Evolutionary conservation across 2,888 invertebrate genomes (phyloP).

Genomic region (Lymantria monacha): DNA sequence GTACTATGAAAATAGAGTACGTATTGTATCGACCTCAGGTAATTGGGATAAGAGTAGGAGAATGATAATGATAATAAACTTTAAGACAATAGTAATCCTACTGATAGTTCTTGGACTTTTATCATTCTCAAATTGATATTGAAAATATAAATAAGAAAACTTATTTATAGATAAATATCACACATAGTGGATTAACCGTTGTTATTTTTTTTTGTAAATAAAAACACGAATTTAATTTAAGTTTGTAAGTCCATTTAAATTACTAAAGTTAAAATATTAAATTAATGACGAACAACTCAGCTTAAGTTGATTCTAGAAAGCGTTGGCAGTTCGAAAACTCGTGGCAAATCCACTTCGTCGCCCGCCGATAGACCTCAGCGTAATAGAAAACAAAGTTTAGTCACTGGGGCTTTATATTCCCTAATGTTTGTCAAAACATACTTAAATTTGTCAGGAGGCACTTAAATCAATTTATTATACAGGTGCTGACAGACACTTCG

Average conservation of each 20-base stretch:
- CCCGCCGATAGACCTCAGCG: constrained; percentile 49
- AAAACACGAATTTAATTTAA: constrained; percentile 1
- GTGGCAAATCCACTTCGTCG: constrained; percentile 50
- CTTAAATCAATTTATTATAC: constrained; percentile 80
- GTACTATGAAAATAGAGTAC: too few relatives aligned
- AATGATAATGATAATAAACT: too few relatives aligned
- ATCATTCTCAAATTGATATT: too few relatives aligned
- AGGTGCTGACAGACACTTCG: constrained; percentile 69
- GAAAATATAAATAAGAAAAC: too few relatives aligned
- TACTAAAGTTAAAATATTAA: constrained; percentile 13
- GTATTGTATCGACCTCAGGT: too few relatives aligned
- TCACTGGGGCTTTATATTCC: constrained; percentile 69
- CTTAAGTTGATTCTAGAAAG: constrained; percentile 17
- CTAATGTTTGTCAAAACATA: constrained; percentile 78
- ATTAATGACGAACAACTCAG: constrained; percentile 10
- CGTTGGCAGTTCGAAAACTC: constrained; percentile 45
- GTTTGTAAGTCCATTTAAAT: constrained; percentile 6
- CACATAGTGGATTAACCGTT: neutral
- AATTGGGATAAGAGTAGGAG: too few relatives aligned
- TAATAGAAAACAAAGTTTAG: constrained; percentile 66
- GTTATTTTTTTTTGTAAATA: constrained; percentile 6
- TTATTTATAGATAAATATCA: too few relatives aligned
- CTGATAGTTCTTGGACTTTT: too few relatives aligned
- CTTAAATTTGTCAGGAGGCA: constrained; percentile 76
- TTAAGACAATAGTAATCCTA: too few relatives aligned